A percentile compares a stretch with the other conserved stretches of the same genome.
These are phyloP conservation scores for Caenorhabditis wallacei DNA, from an alignment of 2,888 invertebrate genomes.

Conservation along the genomic window DNA sequence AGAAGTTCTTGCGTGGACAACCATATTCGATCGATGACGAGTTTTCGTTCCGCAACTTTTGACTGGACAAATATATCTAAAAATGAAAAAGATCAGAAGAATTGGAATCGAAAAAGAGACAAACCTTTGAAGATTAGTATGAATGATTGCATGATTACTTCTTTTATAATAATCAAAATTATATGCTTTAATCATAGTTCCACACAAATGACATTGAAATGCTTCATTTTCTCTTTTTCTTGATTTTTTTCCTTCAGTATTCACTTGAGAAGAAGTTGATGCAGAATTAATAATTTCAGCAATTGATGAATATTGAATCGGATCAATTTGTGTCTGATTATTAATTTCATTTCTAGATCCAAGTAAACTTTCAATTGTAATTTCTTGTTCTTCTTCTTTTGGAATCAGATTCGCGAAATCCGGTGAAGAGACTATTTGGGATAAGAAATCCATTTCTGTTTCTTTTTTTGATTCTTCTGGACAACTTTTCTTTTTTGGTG, in stretches of 20 bases:
- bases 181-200: conserved; percentile 17
- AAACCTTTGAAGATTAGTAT: conserved; percentile 34
- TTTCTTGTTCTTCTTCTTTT: neutral
- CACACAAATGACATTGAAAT: conserved; percentile 41
- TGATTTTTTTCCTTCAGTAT: neutral
- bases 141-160: conserved; percentile 52
- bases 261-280: neutral
- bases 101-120: neutral
- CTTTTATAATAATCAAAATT: conserved; percentile 41
- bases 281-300: conserved; percentile 7
- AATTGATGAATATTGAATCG: neutral
- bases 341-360: neutral
- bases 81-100: neutral
- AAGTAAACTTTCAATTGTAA: neutral
- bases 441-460: neutral
- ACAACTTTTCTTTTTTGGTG: neutral
- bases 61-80: conserved; percentile 43
- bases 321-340: neutral
- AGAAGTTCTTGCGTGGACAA: conserved; percentile 11
- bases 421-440: neutral
- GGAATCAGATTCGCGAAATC: neutral
- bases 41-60: conserved; percentile 20
- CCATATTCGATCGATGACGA: conserved; percentile 54
- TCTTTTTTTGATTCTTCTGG: neutral
- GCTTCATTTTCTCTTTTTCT: neutral